Evolutionary conservation across 2,113 vertebrate species (phyloP).

Genomic region (Synodontis membranacea): DNA sequence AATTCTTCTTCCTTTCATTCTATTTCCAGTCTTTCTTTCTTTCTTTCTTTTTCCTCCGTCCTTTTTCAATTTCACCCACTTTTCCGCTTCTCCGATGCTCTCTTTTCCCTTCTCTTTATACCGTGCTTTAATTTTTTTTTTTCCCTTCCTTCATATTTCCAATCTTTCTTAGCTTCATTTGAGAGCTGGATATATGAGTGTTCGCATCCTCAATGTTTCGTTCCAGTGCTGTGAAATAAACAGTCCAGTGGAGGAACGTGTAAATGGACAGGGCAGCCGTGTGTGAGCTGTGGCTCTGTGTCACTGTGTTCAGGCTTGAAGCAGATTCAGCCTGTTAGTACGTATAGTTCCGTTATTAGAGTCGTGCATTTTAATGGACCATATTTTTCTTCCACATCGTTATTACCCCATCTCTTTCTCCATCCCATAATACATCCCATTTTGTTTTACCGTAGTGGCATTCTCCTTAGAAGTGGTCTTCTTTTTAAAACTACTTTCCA

Average conservation of each 20-base stretch:
- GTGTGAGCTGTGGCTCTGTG: conserved; percentile 11
- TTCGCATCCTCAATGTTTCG: not conserved
- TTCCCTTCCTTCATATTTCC: not conserved
- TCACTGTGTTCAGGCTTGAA: conserved; percentile 17
- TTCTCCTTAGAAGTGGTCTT: not conserved
- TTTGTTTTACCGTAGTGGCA: not conserved
- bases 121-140: not conserved
- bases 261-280: conserved; percentile 17
- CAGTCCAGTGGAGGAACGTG: not conserved
- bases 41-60: not conserved
- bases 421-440: too few species aligned
- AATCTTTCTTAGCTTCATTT: not conserved
- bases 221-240: not conserved
- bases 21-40: not conserved
- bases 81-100: not conserved
- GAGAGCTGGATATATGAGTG: not conserved
- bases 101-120: not conserved
- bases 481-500: not conserved
- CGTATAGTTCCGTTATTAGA: conserved; percentile 18
- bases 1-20: not conserved
- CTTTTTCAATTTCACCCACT: too few species aligned
- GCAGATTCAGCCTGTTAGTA: conserved; percentile 9
- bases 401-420: not conserved
- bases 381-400: not conserved
- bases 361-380: conserved; percentile 3